Conservation (phyloP, 2,888 invertebrate genomes). For the Noctua janthina region DNA sequence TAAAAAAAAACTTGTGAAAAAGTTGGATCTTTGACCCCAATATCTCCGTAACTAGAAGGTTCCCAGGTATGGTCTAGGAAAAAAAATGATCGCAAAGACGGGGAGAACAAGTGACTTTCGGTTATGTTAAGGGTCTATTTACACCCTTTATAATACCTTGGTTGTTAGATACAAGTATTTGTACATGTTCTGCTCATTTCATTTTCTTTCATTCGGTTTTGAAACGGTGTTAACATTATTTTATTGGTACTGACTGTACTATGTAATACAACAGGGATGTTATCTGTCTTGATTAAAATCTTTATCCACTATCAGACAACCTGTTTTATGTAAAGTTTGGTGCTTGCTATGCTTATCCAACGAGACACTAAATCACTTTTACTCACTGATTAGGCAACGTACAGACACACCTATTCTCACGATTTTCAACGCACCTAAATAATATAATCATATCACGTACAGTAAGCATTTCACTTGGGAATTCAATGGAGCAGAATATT, state of each 20-base stretch:
- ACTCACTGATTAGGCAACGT: slow-evolving; percentile 25
- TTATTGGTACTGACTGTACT: neutral
- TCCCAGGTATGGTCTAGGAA: no score
- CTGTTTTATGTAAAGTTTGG: neutral
- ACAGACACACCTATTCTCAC: neutral
- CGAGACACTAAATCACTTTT: slow-evolving; percentile 21
- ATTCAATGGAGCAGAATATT: slow-evolving; percentile 59
- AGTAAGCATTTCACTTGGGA: slow-evolving; percentile 41
- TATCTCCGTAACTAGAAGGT: no score
- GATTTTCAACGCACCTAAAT: slow-evolving; percentile 24
- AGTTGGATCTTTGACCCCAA: no score
- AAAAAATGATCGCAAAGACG: no score
- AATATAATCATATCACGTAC: slow-evolving; percentile 61
- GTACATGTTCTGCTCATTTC: neutral
- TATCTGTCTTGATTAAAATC: neutral
- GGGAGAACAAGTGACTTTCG: no score
- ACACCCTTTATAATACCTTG: neutral
- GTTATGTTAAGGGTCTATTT: no score
- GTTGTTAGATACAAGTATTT: neutral
- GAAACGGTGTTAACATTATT: neutral
- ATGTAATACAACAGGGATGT: neutral
- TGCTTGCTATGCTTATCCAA: neutral
- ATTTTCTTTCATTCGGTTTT: neutral
- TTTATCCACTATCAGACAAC: neutral
- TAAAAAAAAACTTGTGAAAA: no score